Conservation (phyloP, 2,113 vertebrate genomes). For the Nothocercus nigrocapillus region DNA sequence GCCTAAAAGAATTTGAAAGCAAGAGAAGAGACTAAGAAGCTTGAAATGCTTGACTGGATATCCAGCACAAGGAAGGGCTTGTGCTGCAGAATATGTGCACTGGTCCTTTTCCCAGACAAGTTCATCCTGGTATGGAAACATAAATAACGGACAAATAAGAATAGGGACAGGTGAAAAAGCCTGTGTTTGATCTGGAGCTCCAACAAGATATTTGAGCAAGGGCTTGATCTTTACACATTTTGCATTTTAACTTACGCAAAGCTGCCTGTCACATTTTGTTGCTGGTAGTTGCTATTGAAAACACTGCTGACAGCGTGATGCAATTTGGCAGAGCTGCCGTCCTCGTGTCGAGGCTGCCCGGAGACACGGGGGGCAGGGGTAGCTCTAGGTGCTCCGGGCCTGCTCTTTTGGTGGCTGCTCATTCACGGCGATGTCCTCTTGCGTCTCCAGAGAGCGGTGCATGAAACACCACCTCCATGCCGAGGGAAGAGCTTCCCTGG, state of each 20-base stretch:
- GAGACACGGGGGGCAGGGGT: accelerated
- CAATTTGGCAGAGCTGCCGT: neutral
- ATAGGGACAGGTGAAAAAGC: neutral
- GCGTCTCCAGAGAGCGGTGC: neutral
- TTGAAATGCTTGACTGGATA: neutral
- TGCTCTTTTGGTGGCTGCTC: accelerated
- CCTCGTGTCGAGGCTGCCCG: accelerated
- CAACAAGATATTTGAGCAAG: neutral
- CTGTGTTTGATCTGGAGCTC: neutral
- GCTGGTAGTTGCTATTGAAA: neutral
- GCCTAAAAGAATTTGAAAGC: neutral
- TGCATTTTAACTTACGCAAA: neutral
- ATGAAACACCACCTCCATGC: neutral
- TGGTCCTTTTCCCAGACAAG: accelerated
- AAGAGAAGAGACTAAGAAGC: neutral
- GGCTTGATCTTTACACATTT: neutral
- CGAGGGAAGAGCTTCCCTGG: neutral
- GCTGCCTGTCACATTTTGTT: neutral
- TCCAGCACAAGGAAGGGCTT: neutral
- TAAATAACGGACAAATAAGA: neutral
- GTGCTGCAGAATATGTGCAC: accelerated
- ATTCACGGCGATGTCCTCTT: neutral
- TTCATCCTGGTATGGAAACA: neutral
- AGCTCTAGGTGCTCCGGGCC: neutral
- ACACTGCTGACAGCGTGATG: neutral